phyloP scores from a whole-genome alignment of 2,888 invertebrate species.

The Watsonalla binaria region DNA sequence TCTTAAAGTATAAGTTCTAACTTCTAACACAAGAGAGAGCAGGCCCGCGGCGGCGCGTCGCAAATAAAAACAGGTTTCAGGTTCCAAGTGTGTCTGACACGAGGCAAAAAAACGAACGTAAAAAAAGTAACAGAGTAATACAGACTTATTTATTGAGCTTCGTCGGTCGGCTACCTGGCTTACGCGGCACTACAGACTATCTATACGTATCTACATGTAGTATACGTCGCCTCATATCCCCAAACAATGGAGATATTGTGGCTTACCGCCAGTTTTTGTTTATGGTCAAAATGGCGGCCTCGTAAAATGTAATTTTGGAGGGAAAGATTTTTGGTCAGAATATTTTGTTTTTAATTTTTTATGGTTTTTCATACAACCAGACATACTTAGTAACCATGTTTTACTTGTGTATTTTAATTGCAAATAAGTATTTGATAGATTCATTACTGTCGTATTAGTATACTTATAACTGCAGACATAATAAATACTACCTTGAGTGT shows the following conservation, averaged over 20 bases:
- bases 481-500: no score
- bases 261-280: conserved; percentile 25
- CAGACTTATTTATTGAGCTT: conserved; percentile 28
- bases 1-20: conserved; percentile 3
- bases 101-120: conserved; percentile 10
- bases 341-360: neutral
- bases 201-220: neutral
- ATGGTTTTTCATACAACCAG: no score
- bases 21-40: conserved; percentile 29
- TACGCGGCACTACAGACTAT: conserved; percentile 32
- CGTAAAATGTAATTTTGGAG: neutral
- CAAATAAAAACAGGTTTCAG: conserved; percentile 46
- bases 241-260: conserved; percentile 22
- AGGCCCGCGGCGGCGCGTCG: conserved; percentile 21
- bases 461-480: no score
- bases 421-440: no score
- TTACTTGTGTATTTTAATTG: no score
- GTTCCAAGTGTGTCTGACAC: conserved; percentile 20
- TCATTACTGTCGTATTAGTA: no score
- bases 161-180: conserved; percentile 43
- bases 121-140: conserved; percentile 15
- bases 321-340: neutral
- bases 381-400: no score
- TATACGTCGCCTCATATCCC: neutral
- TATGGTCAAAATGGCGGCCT: conserved; percentile 8